Base-by-base conservation (phyloP, 1,140 invertebrate species). In the Euwallacea fornicatus region DNA sequence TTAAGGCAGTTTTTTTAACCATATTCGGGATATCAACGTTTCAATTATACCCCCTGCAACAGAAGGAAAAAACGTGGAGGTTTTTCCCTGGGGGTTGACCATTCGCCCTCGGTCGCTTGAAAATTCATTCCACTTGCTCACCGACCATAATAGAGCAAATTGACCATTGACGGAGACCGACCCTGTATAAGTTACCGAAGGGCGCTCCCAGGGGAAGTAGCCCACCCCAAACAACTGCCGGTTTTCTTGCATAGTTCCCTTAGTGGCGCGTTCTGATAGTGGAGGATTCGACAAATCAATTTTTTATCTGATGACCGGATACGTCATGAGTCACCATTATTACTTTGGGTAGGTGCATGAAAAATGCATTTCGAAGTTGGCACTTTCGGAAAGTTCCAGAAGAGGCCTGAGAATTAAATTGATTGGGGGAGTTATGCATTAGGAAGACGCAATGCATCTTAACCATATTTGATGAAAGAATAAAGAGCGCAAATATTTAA, bases 101-200 rank as follows among this genome's bases (percentile, higher is more conserved):
- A 60, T 59, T 50, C 15, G 33, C 13, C 58, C 59, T 42, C 66
- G 55, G 55, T 68, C 56, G 33, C 62, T 69, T 68, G 16, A 60
- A 68, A 68, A 68, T 68, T 68, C 66, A 68, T 68, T 68, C 59
- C 13, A 68, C 50, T 46, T 68, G 66, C 56, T 68, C 55, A 15
- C 47, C 53, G 44, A 64, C 68, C 68, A 70, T 70, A 70, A 70
- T 70, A 54, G 61, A 64, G 61, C 68, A 70, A 70, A 70, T 70
- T 70, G 68, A 70, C 68, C 68, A 64, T 63, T 64, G 68, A 64
- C 61, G 60, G 21, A 58, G 61, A 64, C 66, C 54, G 59, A 69
- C 68, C 66, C 54, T 70, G 68, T 60, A 70, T 70, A 70, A 70
- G 60, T 64, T 70, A 59, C 54, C 21, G 8, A 64, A 58, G 43